Base-by-base conservation (phyloP, 2,797 vertebrate species). In the Staurois parvus region DNA sequence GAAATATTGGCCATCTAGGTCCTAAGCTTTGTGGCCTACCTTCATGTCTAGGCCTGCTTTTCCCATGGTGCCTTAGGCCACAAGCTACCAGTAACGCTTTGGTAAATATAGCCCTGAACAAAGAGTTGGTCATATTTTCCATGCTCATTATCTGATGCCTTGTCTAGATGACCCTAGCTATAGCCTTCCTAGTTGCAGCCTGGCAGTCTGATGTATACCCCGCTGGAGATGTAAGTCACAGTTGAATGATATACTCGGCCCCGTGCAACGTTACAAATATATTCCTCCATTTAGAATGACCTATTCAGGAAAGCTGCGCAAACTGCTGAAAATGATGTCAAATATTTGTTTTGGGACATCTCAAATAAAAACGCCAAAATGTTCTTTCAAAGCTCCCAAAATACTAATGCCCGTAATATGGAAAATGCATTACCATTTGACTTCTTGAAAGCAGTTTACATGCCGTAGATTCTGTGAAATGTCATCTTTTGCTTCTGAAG, bases 401-500 rank as follows among this genome's bases (percentile, higher is more conserved):
- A 84, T 72, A 84, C 69, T 48, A 79, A 73, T 40, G 40, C 29
- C 40, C 26, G 75, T 84, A 79, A 79, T 84, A 84, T 79, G 83
- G 83, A 84, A 84, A 79, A 78, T 73, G 21, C 76, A 66, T 84
- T 79, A 84, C 76, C 76, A 72, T 79, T 26, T 28, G 29, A 26
- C 59, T 70, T 29, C 76, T 52, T 73, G 64, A 67, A 79, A 84
- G 52, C 40, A 72, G 28, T 84, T 48, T 34, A 74, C 68, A 79
- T 79, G 19, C 56, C 37, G 76, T 84, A 73, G 32, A 84, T 84
- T 79, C 69, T 72, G 83, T 73, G 68, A 72, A 48, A 79, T 73
- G 48, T 79, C 66, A 66, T 79, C 67, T 34, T 80, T 79, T 75
- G 76, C 77, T 80, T 80, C 78, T 80, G 84, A 85, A 74, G 84